These are phyloP conservation scores for Cataglyphis altisquamis DNA, from an alignment of 2,888 invertebrate species.

Conservation along the genomic window DNA sequence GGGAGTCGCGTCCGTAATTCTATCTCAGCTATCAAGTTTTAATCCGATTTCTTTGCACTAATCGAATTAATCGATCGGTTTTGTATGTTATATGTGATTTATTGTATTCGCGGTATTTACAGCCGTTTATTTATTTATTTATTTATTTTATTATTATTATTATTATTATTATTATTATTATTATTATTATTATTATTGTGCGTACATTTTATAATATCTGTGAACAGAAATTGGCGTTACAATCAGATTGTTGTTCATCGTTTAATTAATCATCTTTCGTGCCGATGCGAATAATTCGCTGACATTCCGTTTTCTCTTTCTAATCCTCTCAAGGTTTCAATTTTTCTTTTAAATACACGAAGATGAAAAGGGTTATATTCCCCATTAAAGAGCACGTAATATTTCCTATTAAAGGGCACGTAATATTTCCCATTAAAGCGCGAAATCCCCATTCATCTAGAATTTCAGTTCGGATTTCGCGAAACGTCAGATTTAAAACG, in stretches of 20 bases:
- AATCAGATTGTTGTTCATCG: background rate
- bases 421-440: background rate
- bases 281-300: background rate
- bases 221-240: slow-evolving; percentile 6
- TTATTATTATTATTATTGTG: too few relatives aligned
- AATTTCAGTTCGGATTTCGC: background rate
- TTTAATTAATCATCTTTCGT: background rate
- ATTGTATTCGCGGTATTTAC: background rate
- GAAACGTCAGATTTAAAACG: background rate
- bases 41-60: slow-evolving; percentile 21
- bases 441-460: background rate
- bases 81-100: background rate
- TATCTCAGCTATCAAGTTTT: background rate
- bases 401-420: background rate
- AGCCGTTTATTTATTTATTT: too few relatives aligned
- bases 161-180: too few relatives aligned
- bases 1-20: background rate
- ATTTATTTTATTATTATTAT: too few relatives aligned
- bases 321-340: background rate
- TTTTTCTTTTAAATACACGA: background rate
- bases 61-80: slow-evolving; percentile 31
- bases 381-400: background rate
- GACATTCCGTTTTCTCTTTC: background rate
- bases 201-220: slow-evolving; percentile 9
- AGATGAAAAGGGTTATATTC: background rate